Conservation (phyloP, 92 coral and sea anemone species). For the Bergia puertoricense region DNA sequence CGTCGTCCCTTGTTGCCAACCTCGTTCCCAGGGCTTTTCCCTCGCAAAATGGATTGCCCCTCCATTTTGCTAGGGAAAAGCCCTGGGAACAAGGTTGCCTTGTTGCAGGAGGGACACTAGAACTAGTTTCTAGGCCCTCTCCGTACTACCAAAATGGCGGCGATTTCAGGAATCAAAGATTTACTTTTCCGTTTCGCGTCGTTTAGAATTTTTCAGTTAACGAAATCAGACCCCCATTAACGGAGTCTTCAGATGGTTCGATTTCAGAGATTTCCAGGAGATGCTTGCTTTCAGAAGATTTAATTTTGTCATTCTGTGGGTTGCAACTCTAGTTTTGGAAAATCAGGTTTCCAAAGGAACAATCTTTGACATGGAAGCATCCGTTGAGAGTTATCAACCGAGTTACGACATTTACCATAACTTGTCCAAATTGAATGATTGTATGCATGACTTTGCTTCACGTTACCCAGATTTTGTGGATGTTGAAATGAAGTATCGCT, state of each 20-base stretch:
- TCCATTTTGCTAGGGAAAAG: too few species aligned
- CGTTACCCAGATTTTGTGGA: constrained; percentile 65
- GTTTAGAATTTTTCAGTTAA: background rate
- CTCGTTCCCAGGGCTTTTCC: too few species aligned
- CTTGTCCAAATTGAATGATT: constrained; percentile 69
- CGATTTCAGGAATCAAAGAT: too few species aligned
- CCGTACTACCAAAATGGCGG: background rate
- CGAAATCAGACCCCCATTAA: too few species aligned
- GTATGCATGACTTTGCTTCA: constrained; percentile 66
- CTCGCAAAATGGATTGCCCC: too few species aligned
- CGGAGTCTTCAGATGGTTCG: constrained; percentile 24
- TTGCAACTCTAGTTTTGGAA: background rate
- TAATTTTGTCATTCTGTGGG: background rate
- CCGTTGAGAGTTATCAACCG: constrained; percentile 64
- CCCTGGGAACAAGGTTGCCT: too few species aligned
- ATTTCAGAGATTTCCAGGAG: constrained; percentile 14
- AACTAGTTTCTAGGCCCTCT: too few species aligned
- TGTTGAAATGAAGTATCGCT: constrained; percentile 75
- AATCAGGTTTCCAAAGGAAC: constrained; percentile 60
- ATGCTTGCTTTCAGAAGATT: constrained; percentile 22
- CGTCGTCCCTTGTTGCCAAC: too few species aligned
- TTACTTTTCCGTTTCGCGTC: background rate
- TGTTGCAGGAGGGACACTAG: too few species aligned
- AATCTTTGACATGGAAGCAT: constrained; percentile 56
- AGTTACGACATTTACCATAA: constrained; percentile 75